These are phyloP conservation scores for Chrysomallon squamiferum DNA, from an alignment of 1,140 invertebrate genomes.

Conservation along the genomic window DNA sequence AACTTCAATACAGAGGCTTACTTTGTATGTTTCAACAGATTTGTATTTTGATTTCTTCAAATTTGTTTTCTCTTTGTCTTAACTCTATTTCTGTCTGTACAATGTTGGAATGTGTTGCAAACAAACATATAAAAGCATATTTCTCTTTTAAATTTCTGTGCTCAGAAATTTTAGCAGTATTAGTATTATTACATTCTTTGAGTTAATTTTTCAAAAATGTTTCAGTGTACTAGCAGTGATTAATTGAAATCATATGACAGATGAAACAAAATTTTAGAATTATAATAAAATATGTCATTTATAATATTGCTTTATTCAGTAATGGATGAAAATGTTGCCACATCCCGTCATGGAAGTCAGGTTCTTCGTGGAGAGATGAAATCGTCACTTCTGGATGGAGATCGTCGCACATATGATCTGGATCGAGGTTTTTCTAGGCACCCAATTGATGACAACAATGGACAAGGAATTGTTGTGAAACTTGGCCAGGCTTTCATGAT, in stretches of 20 bases:
- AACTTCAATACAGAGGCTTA: constrained; percentile 78
- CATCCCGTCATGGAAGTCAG: constrained; percentile 76
- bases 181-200: too few species aligned
- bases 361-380: constrained; percentile 76
- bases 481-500: constrained; percentile 88
- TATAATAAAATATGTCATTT: too few species aligned
- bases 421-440: constrained; percentile 92
- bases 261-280: too few species aligned
- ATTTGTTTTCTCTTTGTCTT: neutral
- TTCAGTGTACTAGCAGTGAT: too few species aligned
- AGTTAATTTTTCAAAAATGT: too few species aligned
- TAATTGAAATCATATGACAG: too few species aligned
- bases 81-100: neutral
- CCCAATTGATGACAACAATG: constrained; percentile 81
- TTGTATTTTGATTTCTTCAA: neutral
- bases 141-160: too few species aligned
- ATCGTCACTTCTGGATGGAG: constrained; percentile 84
- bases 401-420: constrained; percentile 87
- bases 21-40: constrained; percentile 71
- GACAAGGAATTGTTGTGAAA: constrained; percentile 79
- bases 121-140: too few species aligned
- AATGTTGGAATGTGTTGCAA: too few species aligned
- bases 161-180: too few species aligned
- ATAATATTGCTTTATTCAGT: constrained; percentile 67
- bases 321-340: constrained; percentile 91